Base-by-base conservation (phyloP, 2,797 vertebrate genomes). In the Triplophysa yarkandensis region DNA sequence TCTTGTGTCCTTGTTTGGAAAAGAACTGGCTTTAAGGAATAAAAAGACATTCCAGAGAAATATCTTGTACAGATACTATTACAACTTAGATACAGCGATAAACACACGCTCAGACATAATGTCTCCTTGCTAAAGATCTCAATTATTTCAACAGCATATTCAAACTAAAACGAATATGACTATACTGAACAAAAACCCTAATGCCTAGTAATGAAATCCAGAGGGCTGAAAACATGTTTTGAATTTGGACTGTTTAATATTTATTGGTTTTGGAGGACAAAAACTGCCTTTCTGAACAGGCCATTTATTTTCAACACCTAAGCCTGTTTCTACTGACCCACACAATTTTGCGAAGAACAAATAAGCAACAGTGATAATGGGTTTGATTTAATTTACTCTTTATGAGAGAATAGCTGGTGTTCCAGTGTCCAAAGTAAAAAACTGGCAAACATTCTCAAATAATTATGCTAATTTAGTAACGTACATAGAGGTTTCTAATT, bases 311-410 rank as follows among this genome's bases (percentile, higher is more conserved):
- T 82, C 78, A 85, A 81, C 68, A 78, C 80, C 82, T 88, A 78
- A 79, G 70, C 83, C 70, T 79, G 80, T 80, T 81, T 79, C 72
- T 83, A 80, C 77, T 82, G 80, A 86, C 87, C 81, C 83, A 80
- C 79, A 76, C 68, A 85, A 86, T 87, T 85, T 83, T 82, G 67
- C 69, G 77, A 81, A 84, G 85, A 80, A 55, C 70, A 71, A 65
- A 72, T 82, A 84, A 87, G 86, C 74, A 64, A 77, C 77, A 1
- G 82, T 85, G 87, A 54, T 30, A 50, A 58, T 85, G 77, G 64
- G 87, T 89, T 89, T 89, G 84, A 88, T 89, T 81, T n/a, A 68
- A 54, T 77, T 65, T 81, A 77, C 84, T 77, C 83, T 90, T 87
- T 89, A 32, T 16, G 28, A 21, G 41, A 46, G 28, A 48, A 36